These are phyloP conservation scores for Camponotus fellah DNA, from an alignment of 2,888 invertebrate genomes.

Conservation along the genomic window DNA sequence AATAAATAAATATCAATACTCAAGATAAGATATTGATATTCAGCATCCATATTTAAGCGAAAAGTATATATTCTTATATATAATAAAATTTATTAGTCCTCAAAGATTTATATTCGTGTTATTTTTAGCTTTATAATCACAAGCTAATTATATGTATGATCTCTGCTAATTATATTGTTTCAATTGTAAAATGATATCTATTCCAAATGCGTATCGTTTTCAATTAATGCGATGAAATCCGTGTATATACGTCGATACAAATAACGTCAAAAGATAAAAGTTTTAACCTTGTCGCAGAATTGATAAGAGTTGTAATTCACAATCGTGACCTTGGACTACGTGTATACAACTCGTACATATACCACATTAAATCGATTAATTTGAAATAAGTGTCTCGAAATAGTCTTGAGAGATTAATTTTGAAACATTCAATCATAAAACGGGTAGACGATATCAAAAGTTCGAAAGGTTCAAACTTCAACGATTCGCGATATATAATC, in stretches of 20 bases:
- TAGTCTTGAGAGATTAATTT: slow-evolving; percentile 62
- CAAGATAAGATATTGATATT: slow-evolving; percentile 31
- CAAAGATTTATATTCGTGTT: not conserved
- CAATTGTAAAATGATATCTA: slow-evolving; percentile 24
- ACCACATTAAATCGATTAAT: slow-evolving; percentile 71
- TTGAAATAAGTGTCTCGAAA: slow-evolving; percentile 66
- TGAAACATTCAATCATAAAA: slow-evolving; percentile 49
- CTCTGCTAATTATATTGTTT: not conserved
- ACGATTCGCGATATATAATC: slow-evolving; percentile 32
- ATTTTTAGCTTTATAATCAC: not conserved
- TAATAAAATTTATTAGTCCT: not conserved
- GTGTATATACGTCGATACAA: slow-evolving; percentile 56
- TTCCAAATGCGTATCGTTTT: not conserved
- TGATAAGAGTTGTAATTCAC: slow-evolving; percentile 82
- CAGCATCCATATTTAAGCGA: not conserved
- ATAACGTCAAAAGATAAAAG: slow-evolving; percentile 73
- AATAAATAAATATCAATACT: not conserved
- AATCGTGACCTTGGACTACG: slow-evolving; percentile 76
- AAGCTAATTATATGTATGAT: not conserved
- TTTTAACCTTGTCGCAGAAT: slow-evolving; percentile 79
- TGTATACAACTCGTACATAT: slow-evolving; percentile 70
- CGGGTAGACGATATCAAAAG: slow-evolving; percentile 3
- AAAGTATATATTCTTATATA: not conserved
- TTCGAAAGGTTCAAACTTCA: slow-evolving; percentile 9
- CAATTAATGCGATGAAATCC: slow-evolving; percentile 16